These are phyloP conservation scores for Pongo pygmaeus DNA, from an alignment of 2,113 vertebrate species.

Conservation along the genomic window DNA sequence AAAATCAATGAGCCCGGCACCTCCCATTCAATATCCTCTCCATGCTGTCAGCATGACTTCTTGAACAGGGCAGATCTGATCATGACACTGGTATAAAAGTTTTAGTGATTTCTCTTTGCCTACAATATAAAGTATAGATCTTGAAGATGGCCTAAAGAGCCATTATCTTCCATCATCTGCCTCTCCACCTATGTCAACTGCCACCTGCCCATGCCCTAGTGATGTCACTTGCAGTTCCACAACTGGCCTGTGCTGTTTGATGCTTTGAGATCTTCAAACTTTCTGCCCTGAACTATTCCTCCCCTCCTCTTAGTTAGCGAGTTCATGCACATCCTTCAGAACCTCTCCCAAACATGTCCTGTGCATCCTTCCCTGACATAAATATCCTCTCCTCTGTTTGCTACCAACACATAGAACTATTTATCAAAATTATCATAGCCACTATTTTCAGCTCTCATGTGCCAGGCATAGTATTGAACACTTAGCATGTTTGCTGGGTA, in stretches of 20 bases:
- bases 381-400: background rate
- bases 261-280: background rate
- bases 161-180: background rate
- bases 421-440: background rate
- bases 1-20: background rate
- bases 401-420: background rate
- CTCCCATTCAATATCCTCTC: background rate
- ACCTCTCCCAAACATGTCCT: background rate
- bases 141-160: background rate
- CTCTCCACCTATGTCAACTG: background rate
- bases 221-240: background rate
- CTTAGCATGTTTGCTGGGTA: background rate
- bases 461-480: too few relatives aligned
- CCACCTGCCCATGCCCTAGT: background rate
- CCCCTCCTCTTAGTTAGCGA: background rate
- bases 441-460: background rate
- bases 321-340: background rate
- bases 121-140: background rate
- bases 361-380: background rate
- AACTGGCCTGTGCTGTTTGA: background rate
- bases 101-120: background rate
- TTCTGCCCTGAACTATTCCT: background rate
- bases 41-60: background rate
- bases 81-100: background rate
- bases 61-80: background rate